Percentiles rank a stretch among this genome's conserved stretches.
phyloP scores from a whole-genome alignment of 2,888 invertebrate species.

The Unio delphinus region DNA sequence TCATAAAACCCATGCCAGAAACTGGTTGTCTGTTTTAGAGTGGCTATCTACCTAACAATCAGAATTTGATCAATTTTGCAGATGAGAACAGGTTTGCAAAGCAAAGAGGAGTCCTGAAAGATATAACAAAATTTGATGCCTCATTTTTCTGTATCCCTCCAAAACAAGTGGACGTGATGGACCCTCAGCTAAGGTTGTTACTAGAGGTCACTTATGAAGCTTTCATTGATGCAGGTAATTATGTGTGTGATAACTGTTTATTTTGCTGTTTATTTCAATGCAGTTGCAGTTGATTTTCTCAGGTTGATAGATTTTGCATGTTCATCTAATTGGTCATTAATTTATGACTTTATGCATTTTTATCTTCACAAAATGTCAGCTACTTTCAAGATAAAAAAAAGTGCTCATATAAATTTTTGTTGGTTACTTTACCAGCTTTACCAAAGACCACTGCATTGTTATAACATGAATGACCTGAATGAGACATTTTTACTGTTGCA shows the following conservation, averaged over 20 bases:
- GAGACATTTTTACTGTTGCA: too few relatives aligned
- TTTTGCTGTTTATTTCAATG: not conserved
- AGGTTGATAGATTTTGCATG: too few relatives aligned
- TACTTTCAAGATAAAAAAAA: too few relatives aligned
- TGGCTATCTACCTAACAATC: not conserved
- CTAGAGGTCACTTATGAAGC: conserved; percentile 76
- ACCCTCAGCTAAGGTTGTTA: conserved; percentile 81
- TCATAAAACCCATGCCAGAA: too few relatives aligned
- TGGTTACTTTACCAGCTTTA: too few relatives aligned
- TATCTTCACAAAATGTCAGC: too few relatives aligned
- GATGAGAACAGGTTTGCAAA: conserved; percentile 66
- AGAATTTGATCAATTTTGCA: not conserved
- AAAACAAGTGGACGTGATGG: conserved; percentile 67
- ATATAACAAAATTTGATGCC: conserved; percentile 68
- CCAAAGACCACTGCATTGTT: too few relatives aligned
- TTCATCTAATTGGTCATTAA: too few relatives aligned
- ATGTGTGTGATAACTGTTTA: not conserved
- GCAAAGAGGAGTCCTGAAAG: conserved; percentile 72
- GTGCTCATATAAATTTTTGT: too few relatives aligned
- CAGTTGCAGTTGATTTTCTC: not conserved
- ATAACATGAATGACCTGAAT: too few relatives aligned
- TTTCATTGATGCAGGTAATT: conserved; percentile 67
- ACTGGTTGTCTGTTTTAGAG: too few relatives aligned
- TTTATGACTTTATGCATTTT: too few relatives aligned
- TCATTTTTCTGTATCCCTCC: conserved; percentile 61